Conservation (phyloP, 2,797 vertebrate species). For the Enteromius radiatus region DNA sequence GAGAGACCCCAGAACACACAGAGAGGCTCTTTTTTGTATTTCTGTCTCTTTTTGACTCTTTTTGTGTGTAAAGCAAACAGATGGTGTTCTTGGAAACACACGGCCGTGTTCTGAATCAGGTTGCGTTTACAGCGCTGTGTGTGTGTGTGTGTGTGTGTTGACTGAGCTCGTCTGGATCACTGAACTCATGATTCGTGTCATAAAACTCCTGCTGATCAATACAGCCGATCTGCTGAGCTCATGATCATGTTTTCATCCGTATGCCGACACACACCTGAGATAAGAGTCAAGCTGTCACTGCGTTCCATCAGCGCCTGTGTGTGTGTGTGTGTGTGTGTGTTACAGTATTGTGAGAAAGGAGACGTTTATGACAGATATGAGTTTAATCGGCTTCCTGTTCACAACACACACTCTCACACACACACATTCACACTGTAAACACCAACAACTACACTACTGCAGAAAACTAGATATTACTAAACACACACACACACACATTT, state of each 20-base stretch:
- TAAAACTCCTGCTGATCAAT: conserved; percentile 50
- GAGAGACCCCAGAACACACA: no score
- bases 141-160: conserved; percentile 20
- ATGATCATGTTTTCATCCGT: neutral
- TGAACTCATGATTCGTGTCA: conserved; percentile 29
- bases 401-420: no score
- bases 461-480: no score
- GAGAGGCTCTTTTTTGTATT: no score
- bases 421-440: no score
- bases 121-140: conserved; percentile 36
- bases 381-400: neutral
- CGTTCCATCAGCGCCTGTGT: neutral
- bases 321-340: neutral
- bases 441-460: no score
- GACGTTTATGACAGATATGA: neutral
- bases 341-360: neutral
- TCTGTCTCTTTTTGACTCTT: neutral
- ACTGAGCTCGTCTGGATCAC: conserved; percentile 14
- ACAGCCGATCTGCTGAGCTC: neutral
- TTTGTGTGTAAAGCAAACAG: conserved; percentile 20
- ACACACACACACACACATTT: no score
- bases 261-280: conserved; percentile 13
- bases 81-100: conserved; percentile 9
- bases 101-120: neutral
- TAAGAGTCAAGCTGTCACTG: neutral